A percentile compares a stretch with the other conserved stretches of the same genome.
These are phyloP conservation scores for Labeo calbasu DNA, from an alignment of 2,797 vertebrate genomes.

Conservation along the genomic window DNA sequence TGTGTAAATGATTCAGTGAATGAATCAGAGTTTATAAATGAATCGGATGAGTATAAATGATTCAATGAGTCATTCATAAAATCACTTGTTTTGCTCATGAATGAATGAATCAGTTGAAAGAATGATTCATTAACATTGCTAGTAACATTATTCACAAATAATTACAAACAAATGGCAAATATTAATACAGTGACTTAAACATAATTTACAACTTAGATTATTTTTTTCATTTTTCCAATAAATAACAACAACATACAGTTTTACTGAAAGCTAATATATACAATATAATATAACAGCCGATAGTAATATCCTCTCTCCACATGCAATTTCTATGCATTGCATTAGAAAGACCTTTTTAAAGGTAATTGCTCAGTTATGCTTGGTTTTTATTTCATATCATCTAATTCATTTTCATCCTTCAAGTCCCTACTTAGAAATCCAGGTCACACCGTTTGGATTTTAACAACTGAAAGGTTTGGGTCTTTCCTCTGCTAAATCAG, in stretches of 20 bases:
- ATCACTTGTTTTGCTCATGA: background rate
- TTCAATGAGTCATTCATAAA: background rate
- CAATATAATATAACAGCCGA: background rate
- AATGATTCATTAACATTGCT: background rate
- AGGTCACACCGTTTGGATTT: background rate
- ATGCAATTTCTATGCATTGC: background rate
- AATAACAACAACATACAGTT: background rate
- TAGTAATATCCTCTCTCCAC: background rate
- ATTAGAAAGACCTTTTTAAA: background rate
- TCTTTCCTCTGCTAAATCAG: slow-evolving; percentile 37
- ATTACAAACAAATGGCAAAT: no score
- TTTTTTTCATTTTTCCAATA: no score
- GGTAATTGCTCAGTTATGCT: slow-evolving; percentile 9
- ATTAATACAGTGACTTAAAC: background rate
- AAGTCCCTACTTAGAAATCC: slow-evolving; percentile 11
- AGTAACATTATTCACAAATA: no score
- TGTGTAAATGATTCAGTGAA: background rate
- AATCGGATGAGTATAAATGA: background rate
- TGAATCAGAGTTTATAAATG: background rate
- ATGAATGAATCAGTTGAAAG: background rate
- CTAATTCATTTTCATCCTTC: background rate
- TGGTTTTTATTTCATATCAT: slow-evolving; percentile 15
- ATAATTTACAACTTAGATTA: background rate
- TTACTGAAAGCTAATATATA: background rate
- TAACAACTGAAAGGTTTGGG: slow-evolving; percentile 35